phyloP scores from a whole-genome alignment of 2,113 vertebrate species.

The Trachemys scripta region DNA sequence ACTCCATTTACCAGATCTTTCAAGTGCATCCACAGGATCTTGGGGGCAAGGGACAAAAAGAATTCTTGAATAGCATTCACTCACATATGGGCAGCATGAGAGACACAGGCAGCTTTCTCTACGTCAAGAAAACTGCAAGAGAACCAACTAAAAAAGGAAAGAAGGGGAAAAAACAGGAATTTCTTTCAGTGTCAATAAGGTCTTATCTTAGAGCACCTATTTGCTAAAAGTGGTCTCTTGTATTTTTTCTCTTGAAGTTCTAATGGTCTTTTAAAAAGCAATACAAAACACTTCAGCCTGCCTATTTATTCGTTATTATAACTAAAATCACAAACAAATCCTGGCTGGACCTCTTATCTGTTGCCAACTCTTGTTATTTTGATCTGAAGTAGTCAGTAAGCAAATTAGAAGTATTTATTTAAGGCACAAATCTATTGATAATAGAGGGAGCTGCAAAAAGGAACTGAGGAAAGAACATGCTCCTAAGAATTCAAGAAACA shows the following conservation, averaged over 20 bases:
- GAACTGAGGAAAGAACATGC: background rate
- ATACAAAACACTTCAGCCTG: background rate
- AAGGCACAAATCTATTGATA: background rate
- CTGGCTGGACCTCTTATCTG: background rate
- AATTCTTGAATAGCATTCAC: background rate
- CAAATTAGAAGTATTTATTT: background rate
- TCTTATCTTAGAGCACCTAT: background rate
- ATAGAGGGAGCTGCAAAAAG: background rate
- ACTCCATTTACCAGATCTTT: background rate
- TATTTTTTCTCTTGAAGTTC: background rate
- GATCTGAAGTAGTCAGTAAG: background rate
- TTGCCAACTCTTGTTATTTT: background rate
- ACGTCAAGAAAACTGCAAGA: background rate
- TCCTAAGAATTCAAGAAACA: background rate
- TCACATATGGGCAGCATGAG: background rate
- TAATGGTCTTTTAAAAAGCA: background rate
- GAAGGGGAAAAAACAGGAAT: background rate
- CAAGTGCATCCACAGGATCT: background rate
- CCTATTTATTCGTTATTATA: background rate
- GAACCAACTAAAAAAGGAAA: background rate
- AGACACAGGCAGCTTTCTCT: background rate
- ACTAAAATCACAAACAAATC: background rate
- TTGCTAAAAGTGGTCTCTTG: background rate
- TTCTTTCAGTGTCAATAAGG: background rate
- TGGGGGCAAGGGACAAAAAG: background rate